These are phyloP conservation scores for Stichopus horrens DNA, from an alignment of 53 echinoderm and acorn worm genomes.

Conservation along the genomic window DNA sequence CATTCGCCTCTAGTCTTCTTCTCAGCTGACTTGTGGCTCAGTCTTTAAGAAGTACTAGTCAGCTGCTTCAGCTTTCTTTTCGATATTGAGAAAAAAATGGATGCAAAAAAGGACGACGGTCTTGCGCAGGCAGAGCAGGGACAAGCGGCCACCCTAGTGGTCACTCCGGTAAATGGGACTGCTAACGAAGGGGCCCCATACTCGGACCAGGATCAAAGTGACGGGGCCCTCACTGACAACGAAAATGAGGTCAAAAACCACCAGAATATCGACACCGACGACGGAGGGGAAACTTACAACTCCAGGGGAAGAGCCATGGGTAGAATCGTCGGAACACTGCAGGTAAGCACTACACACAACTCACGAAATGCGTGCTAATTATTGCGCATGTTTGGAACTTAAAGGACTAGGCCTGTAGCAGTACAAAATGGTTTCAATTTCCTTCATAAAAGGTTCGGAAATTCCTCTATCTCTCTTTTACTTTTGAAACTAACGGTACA, in stretches of 20 bases:
- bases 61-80: too few relatives aligned
- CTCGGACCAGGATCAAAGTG: conserved; percentile 31
- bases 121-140: conserved; percentile 30
- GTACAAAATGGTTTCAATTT: too few relatives aligned
- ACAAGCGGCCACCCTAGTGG: conserved; percentile 20
- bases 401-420: too few relatives aligned
- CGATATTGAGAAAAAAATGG: background rate
- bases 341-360: conserved; percentile 42
- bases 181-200: conserved; percentile 31
- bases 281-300: conserved; percentile 17
- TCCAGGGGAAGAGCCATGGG: conserved; percentile 63
- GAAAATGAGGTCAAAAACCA: conserved; percentile 49
- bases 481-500: too few relatives aligned
- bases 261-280: conserved; percentile 29
- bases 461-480: too few relatives aligned
- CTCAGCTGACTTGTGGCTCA: too few relatives aligned
- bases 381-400: too few relatives aligned
- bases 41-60: too few relatives aligned
- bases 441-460: too few relatives aligned
- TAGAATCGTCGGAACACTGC: conserved; percentile 75
- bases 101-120: background rate
- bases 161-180: conserved; percentile 37
- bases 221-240: conserved; percentile 6
- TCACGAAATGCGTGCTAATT: background rate
- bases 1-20: too few relatives aligned